These are phyloP conservation scores for Crocuta crocuta DNA, from an alignment of 2,113 vertebrate species.

Conservation along the genomic window DNA sequence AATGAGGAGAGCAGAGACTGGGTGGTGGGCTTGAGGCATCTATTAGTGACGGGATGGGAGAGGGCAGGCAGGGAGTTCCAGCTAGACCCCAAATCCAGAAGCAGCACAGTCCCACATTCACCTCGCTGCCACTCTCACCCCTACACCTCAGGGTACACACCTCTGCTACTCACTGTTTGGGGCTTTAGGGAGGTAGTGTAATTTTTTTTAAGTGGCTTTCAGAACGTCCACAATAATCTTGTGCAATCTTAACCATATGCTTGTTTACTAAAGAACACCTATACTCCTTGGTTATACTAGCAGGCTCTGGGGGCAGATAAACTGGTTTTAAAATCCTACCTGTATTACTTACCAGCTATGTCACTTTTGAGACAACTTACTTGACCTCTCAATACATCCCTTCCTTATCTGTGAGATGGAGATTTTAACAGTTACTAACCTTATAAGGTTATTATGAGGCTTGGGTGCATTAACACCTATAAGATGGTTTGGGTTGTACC, in stretches of 20 bases:
- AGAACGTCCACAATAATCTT: not conserved
- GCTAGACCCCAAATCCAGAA: not conserved
- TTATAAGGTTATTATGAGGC: not conserved
- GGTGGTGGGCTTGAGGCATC: not conserved
- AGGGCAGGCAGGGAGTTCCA: not conserved
- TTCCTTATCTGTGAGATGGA: not conserved
- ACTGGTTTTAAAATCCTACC: not conserved
- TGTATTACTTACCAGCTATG: not conserved
- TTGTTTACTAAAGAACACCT: not conserved
- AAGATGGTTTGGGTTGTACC: not conserved
- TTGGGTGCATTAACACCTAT: not conserved
- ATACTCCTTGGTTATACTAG: not conserved
- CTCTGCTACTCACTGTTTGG: not conserved
- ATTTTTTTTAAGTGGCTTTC: not conserved
- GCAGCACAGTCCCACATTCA: not conserved
- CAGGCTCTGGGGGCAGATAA: not conserved
- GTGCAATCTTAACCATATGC: not conserved
- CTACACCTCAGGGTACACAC: not conserved
- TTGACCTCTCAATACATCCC: not conserved
- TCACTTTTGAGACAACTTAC: not conserved
- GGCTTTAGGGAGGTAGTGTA: not conserved
- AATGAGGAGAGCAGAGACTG: not conserved
- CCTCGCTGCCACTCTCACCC: not conserved
- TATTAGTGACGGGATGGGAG: not conserved
- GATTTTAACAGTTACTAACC: not conserved